Evolutionary conservation across 2,113 vertebrate genomes (phyloP).

Genomic region (Noturus placidus): DNA sequence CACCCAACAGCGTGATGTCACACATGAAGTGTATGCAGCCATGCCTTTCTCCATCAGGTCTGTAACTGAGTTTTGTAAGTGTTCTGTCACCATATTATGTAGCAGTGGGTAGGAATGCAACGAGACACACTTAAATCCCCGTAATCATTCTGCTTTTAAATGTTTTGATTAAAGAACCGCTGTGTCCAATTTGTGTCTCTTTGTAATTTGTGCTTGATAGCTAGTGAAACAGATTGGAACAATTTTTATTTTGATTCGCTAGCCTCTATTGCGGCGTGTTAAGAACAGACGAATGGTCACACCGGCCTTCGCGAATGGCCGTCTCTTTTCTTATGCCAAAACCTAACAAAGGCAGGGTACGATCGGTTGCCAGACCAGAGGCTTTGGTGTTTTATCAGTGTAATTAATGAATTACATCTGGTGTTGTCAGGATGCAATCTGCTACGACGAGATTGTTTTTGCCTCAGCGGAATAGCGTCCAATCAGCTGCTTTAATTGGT

Average conservation of each 20-base stretch:
- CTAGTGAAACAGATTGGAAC: background rate
- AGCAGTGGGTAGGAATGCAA: background rate
- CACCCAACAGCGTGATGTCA: background rate
- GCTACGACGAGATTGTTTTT: slow-evolving; percentile 72
- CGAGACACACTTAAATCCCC: background rate
- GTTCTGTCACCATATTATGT: background rate
- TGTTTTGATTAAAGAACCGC: background rate
- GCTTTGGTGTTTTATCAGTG: slow-evolving; percentile 66
- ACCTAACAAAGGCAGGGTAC: slow-evolving; percentile 61
- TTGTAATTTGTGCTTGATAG: background rate
- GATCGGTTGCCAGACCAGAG: slow-evolving; percentile 51
- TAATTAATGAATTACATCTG: slow-evolving; percentile 79
- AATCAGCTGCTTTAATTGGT: slow-evolving; percentile 75
- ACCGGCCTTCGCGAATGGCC: slow-evolving; percentile 1
- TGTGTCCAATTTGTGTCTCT: slow-evolving; percentile 1
- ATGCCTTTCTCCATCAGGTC: too few relatives aligned
- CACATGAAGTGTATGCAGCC: background rate
- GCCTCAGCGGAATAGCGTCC: slow-evolving; percentile 68
- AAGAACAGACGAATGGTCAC: slow-evolving; percentile 5
- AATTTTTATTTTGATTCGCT: background rate
- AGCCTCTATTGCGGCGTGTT: background rate
- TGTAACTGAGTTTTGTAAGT: background rate
- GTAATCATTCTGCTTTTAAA: slow-evolving; percentile 11
- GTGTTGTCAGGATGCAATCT: slow-evolving; percentile 76
- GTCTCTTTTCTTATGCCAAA: slow-evolving; percentile 46